Base-by-base conservation (phyloP, 1,140 invertebrate species). In the Himalopsyche phryganea region DNA sequence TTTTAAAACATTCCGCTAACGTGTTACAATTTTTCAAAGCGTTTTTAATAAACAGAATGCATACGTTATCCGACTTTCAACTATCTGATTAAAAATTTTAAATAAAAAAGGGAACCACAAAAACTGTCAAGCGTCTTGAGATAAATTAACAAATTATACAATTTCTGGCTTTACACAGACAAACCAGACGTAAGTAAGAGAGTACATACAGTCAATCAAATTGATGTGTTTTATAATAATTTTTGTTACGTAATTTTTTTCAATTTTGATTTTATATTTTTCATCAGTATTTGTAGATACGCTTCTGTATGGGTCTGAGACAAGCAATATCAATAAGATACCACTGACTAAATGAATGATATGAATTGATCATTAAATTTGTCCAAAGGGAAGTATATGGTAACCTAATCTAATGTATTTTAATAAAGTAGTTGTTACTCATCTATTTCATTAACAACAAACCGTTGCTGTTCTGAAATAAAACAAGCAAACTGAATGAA, bases 121-220 rank as follows among this genome's bases (percentile, higher is more conserved):
- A 53, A 50, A 60, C 61, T 60, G 61, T 59, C 61, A 59, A 59
- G 36, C 33, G 48, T 17, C 36, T 50, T 5, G 51, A 60, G 61
- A 63, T 63, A 63, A 60, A 63, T 63, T 59, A 57, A 60, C 57
- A 60, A 63, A 63, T 63, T 63, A 63, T 63, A 63, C 61, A 51
- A 57, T 60, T 59, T 46, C 23, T 56, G 47, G 47, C 42, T 52
- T 50, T 40, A 56, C 40, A 52, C 53, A 48, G 45, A 10, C 45
- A 56, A 48, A 47, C 33, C 40, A 40, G 40, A 45, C 19, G 41
- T 53, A 42, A 53, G 40, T 53, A 36, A 14, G 28, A 41, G 38
- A n/a, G 23, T 50, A 49, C 52, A 40, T 50, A 49, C 52, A 40
- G 53, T 61, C 23, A 28, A 23, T 19, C 49, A 32, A 61, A 55